Evolutionary conservation across 2,888 invertebrate species (phyloP), one percentile per base, ranked within the genome.

Genomic region (Coelopa pilipes): DNA sequence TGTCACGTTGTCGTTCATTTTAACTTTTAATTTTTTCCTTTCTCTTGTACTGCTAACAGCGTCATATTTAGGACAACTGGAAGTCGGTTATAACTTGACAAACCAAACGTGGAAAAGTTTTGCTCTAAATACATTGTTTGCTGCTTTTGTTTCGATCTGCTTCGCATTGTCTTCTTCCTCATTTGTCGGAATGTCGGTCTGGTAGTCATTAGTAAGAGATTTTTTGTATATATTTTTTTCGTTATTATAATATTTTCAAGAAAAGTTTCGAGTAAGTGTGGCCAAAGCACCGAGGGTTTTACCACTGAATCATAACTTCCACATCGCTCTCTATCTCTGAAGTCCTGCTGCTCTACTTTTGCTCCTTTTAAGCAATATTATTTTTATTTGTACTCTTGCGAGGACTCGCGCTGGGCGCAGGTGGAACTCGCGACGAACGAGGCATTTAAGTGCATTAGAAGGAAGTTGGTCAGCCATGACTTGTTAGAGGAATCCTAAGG

Each of bases 391-490:
- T 60, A 17, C 21, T 12, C 21, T 10, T 66, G 19, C 49, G 11
- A 47, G 21, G 17, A 49, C 66, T 66, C 21, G 13, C 19, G 3
- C 19, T 9, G 47, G 49, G 12, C 66, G 19, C 66, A 66, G 66
- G 66, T 66, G 66, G 50, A 66, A 66, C 49, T 66, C 50, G 11
- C 15, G 13, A 15, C 50, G 24, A 19, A 19, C 49, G 50, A 21
- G 50, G 66, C 49, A 66, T 66, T 66, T 66, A 66, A 66, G 66
- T 66, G 66, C 66, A 66, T 66, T 50, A 66, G 34, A 2, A 66
- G 24, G 19, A 66, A 66, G 66, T 66, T 66, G 66, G 66, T 66
- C 66, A 66, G 19, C 45, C 24, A 62, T n/a, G 34, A 24, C n/a
- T n/a, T n/a, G 34, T 34, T 15, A 62, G 24, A 34, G 2, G 1